Conservation (phyloP, 2,797 vertebrate genomes). For the Atherinosoma microstoma region DNA sequence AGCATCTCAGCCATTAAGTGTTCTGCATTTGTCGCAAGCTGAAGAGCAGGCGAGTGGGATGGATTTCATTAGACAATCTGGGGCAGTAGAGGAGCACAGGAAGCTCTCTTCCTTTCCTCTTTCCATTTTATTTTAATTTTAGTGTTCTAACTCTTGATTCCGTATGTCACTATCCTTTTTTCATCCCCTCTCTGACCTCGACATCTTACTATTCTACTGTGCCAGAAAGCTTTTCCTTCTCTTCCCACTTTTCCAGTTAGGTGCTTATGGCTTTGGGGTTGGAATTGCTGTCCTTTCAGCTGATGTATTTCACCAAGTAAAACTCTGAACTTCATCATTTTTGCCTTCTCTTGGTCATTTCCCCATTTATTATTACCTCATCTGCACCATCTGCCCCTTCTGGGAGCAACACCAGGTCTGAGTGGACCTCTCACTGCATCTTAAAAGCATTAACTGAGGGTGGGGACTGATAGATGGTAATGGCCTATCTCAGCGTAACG, state of each 20-base stretch:
- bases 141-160: constrained; percentile 66
- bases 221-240: constrained; percentile 62
- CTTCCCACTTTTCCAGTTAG: constrained; percentile 47
- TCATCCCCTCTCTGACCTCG: constrained; percentile 62
- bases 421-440: constrained; percentile 76
- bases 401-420: constrained; percentile 68
- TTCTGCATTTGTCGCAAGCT: constrained; percentile 79
- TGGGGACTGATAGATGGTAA: constrained; percentile 81
- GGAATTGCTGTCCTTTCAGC: constrained; percentile 65
- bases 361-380: constrained; percentile 81
- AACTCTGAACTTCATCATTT: constrained; percentile 74
- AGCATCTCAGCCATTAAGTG: constrained; percentile 82
- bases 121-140: constrained; percentile 64
- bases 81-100: constrained; percentile 65
- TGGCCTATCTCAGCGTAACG: constrained; percentile 69
- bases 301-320: constrained; percentile 75
- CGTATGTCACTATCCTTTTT: constrained; percentile 58
- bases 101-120: constrained; percentile 56
- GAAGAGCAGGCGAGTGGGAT: constrained; percentile 80
- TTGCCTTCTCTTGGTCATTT: constrained; percentile 72
- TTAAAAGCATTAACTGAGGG: constrained; percentile 81
- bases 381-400: constrained; percentile 77
- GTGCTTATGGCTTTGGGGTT: constrained; percentile 59
- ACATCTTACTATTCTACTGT: constrained; percentile 60
- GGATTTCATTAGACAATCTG: constrained; percentile 81